Conservation (phyloP, 2,888 invertebrate species). For the Ornithoptera alexandrae region DNA sequence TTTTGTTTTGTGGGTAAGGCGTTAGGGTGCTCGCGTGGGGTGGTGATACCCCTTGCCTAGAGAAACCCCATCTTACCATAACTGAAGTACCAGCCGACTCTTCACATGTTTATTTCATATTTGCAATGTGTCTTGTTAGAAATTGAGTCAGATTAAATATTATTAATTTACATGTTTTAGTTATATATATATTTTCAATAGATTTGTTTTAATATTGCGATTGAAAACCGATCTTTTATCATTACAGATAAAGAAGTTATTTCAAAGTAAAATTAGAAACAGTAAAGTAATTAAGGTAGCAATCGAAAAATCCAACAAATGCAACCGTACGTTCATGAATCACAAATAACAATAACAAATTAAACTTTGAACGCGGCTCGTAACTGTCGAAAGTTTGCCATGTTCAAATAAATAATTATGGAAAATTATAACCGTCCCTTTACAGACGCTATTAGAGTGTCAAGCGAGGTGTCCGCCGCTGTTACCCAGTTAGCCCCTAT, state of each 20-base stretch:
- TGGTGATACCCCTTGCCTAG: conserved; percentile 70
- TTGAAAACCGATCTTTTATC: neutral
- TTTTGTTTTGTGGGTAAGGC: conserved; percentile 81
- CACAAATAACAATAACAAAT: conserved; percentile 41
- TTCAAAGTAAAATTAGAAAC: neutral
- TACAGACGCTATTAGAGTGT: conserved; percentile 66
- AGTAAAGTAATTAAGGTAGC: neutral
- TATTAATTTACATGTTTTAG: neutral
- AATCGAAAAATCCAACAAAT: conserved; percentile 18
- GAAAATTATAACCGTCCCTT: conserved; percentile 62
- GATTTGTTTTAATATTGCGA: too few species aligned
- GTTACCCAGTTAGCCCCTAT: conserved; percentile 70
- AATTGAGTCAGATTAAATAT: conserved; percentile 42
- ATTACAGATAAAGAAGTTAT: neutral
- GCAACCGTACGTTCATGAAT: conserved; percentile 38
- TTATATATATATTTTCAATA: too few species aligned
- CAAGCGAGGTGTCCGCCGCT: conserved; percentile 71
- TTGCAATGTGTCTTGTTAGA: conserved; percentile 61
- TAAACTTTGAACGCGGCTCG: conserved; percentile 51
- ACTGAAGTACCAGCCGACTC: conserved; percentile 78
- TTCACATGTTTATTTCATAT: conserved; percentile 74
- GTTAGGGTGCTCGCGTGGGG: conserved; percentile 71
- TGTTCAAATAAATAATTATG: conserved; percentile 69
- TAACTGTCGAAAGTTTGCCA: conserved; percentile 60
- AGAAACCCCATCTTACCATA: conserved; percentile 80